Base-by-base conservation (phyloP, 2,888 invertebrate species). In the Drosophila meridiana region DNA sequence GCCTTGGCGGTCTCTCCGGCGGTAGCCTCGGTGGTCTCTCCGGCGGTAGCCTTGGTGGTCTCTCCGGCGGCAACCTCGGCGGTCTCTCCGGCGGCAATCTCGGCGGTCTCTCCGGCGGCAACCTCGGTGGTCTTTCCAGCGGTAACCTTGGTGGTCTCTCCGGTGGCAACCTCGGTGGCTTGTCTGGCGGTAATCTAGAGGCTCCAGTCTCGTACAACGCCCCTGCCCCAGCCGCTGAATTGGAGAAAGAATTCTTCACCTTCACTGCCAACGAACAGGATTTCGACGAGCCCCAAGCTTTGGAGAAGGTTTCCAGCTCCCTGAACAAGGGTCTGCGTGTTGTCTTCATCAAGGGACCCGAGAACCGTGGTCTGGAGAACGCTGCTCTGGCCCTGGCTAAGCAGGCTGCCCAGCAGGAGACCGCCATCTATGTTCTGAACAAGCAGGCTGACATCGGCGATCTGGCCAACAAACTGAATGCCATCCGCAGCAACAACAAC, bases 331-430 rank as follows among this genome's bases (percentile, higher is more conserved):
- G 83, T 64, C 88, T 93, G 34, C 92, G 92, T 32, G 92, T 92
- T 30, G 73, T 92, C 57, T 92, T 92, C 85, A 92, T 92, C 73
- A 92, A 92, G 82, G 90, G 92, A 63, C 92, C 92, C 76, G 92
- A 92, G 78, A 91, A 91, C 75, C 90, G 82, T 67, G 92, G 90
- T 7, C 36, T 91, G 60, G 90, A 90, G 69, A 87, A 91, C 67
- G 91, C 91, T 69, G 91, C 89, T 45, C 74, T 92, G 48, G 80
- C 88, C 68, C 63, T 91, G 61, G 90, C 88, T 50, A 90, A 86
- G 61, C 88, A 89, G 74, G 87, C 90, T 73, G 85, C 83, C 68
- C 89, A 92, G 73, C 91, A 92, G 40, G 90, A 90, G 77, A 92
- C 92, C 60, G 90, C 89, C 76, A 89, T 91, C 79, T 90, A 90